Conservation (phyloP, 2,113 vertebrate genomes). For the Ellobius talpinus region DNA sequence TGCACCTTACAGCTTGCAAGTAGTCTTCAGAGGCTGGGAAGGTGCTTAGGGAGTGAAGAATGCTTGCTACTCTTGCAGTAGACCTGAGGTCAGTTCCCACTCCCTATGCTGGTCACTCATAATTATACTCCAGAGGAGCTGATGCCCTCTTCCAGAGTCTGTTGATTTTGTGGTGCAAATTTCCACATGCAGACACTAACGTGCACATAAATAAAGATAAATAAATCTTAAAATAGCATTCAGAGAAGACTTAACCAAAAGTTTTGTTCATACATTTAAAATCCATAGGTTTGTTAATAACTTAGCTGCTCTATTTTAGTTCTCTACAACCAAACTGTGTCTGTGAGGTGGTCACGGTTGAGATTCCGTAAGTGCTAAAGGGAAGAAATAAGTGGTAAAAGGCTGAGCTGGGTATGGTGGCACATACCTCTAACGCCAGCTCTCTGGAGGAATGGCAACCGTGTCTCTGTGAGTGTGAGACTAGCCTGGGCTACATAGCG, state of each 20-base stretch:
- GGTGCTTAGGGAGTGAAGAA: background rate
- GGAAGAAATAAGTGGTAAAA: background rate
- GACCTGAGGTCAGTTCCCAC: background rate
- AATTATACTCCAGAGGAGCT: background rate
- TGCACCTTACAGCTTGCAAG: background rate
- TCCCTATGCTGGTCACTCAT: background rate
- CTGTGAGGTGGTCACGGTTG: background rate
- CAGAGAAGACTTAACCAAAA: background rate
- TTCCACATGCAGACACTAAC: background rate
- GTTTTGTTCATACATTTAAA: slow-evolving; percentile 39
- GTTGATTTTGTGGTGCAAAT: background rate
- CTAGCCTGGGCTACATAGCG: background rate
- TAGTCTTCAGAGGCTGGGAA: background rate
- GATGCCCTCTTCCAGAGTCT: background rate
- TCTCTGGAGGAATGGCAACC: background rate
- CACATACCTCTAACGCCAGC: background rate
- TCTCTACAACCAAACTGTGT: background rate
- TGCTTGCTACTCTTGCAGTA: background rate
- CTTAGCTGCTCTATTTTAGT: background rate
- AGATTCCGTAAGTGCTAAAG: background rate
- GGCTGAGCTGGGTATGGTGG: background rate
- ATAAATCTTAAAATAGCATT: background rate
- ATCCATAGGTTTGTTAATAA: background rate
- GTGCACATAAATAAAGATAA: background rate
- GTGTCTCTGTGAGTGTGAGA: background rate